Conservation (phyloP, 2,888 invertebrate species). For the Alviniconcha strummeri region DNA sequence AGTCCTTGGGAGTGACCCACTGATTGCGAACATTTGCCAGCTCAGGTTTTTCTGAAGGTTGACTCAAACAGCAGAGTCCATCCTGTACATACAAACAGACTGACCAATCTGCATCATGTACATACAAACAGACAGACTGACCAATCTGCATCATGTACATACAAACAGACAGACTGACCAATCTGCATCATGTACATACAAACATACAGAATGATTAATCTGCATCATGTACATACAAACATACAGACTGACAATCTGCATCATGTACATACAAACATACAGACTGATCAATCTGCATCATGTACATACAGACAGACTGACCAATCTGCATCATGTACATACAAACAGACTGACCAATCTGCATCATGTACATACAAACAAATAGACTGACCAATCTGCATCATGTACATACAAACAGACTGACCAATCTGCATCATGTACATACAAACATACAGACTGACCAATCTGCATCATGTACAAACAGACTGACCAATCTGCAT, state of each 20-base stretch:
- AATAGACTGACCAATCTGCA: not conserved
- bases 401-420: too few species aligned
- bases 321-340: conserved; percentile 57
- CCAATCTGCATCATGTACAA: not conserved
- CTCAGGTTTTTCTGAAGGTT: conserved; percentile 65
- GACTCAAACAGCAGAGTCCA: conserved; percentile 64
- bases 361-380: conserved; percentile 56
- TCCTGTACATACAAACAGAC: conserved; percentile 53
- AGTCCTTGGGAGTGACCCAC: conserved; percentile 67
- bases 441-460: not conserved
- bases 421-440: too few species aligned
- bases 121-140: too few species aligned
- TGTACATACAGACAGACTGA: conserved; percentile 67
- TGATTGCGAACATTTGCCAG: conserved; percentile 60
- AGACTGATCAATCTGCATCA: conserved; percentile 58
- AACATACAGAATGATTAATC: conserved; percentile 44
- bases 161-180: not conserved
- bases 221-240: conserved; percentile 56
- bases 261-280: not conserved
- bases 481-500: not conserved
- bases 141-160: not conserved
- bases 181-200: not conserved
- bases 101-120: too few species aligned
- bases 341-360: conserved; percentile 59
- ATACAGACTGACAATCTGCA: too few species aligned